A percentile compares a stretch with the other conserved stretches of the same genome.
Conservation (phyloP, 2,797 vertebrate genomes). For the Notolepis coatsorum region DNA sequence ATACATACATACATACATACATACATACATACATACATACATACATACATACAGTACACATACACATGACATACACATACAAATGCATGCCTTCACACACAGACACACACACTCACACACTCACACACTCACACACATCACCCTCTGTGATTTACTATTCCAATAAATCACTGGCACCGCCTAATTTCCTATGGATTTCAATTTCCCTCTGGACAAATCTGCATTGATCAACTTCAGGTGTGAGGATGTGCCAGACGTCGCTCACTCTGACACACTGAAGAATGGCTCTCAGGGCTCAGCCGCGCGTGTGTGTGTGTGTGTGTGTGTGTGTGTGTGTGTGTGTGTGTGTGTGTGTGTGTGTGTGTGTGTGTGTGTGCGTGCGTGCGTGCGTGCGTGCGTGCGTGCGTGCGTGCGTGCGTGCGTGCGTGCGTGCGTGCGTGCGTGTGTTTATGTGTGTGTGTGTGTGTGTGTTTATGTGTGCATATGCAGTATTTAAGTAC, state of each 20-base stretch:
- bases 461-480: constrained; percentile 23
- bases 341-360: neutral
- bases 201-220: constrained; percentile 81
- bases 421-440: neutral
- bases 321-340: constrained; percentile 3
- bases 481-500: constrained; percentile 61
- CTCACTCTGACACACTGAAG: constrained; percentile 76
- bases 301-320: neutral
- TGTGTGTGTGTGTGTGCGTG: neutral
- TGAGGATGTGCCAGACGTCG: constrained; percentile 76
- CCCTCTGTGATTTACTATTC: constrained; percentile 75
- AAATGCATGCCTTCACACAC: constrained; percentile 10
- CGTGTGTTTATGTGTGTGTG: neutral
- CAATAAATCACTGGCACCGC: constrained; percentile 80
- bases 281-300: constrained; percentile 49
- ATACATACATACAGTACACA: neutral
- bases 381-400: neutral
- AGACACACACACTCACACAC: constrained; percentile 14
- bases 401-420: neutral
- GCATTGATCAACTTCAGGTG: constrained; percentile 82
- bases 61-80: constrained; percentile 27
- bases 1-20: constrained; percentile 18
- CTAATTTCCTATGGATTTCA: constrained; percentile 85
- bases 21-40: constrained; percentile 33
- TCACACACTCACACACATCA: constrained; percentile 44